Conservation (phyloP, 2,888 invertebrate genomes). For the Ormia ochracea region DNA sequence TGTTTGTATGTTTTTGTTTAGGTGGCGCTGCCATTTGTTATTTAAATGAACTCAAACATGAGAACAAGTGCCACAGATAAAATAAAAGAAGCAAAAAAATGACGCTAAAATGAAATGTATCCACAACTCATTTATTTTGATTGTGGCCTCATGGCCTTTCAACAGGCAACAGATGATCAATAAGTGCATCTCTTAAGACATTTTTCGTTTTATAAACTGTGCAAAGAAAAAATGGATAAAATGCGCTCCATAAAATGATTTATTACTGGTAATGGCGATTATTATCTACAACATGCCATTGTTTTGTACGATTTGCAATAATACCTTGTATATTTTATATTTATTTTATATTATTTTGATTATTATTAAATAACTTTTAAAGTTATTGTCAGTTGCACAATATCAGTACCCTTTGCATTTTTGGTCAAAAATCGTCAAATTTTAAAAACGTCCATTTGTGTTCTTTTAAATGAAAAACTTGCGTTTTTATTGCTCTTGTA, state of each 20-base stretch:
- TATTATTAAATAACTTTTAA: too few species aligned
- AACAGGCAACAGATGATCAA: conserved; percentile 47
- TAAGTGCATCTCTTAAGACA: conserved; percentile 24
- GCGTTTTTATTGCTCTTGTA: too few species aligned
- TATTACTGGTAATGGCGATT: conserved; percentile 62
- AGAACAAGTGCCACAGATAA: conserved; percentile 40
- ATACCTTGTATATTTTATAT: not conserved
- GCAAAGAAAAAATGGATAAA: conserved; percentile 25
- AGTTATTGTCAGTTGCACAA: too few species aligned
- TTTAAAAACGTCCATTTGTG: too few species aligned
- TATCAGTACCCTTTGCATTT: too few species aligned
- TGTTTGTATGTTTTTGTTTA: not conserved
- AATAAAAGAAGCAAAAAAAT: conserved; percentile 10
- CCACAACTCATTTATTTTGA: not conserved
- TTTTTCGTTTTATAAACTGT: conserved; percentile 33
- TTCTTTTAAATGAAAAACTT: too few species aligned
- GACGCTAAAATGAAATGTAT: not conserved
- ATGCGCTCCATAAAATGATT: conserved; percentile 55
- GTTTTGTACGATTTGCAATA: conserved; percentile 11
- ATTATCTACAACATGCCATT: conserved; percentile 55
- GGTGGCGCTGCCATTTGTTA: not conserved
- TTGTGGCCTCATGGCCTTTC: conserved; percentile 52
- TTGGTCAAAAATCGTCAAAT: too few species aligned
- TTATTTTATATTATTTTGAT: conserved; percentile 1
- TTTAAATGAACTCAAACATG: not conserved